Evolutionary conservation across 2,888 invertebrate genomes (phyloP).

Genomic region (Eristalinus sepulchralis): DNA sequence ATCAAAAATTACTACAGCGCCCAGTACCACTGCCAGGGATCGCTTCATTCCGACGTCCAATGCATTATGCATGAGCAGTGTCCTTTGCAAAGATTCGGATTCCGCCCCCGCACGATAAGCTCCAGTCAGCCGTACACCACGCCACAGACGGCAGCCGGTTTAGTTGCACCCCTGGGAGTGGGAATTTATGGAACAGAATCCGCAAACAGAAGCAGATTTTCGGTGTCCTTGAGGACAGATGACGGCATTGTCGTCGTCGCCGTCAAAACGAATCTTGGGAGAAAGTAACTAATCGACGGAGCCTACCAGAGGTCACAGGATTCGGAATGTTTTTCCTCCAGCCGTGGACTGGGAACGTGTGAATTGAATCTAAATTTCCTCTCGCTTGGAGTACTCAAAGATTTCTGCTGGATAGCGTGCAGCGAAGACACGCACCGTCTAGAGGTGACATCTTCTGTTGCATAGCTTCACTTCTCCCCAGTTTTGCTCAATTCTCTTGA

Average conservation of each 20-base stretch:
- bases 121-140: not conserved
- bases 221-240: not conserved
- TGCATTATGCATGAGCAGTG: slow-evolving; percentile 55
- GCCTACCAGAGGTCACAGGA: too few species aligned
- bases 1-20: slow-evolving; percentile 60
- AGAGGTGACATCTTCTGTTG: too few species aligned
- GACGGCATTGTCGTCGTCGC: not conserved
- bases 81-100: not conserved
- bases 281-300: too few species aligned
- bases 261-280: too few species aligned
- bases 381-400: too few species aligned
- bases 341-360: too few species aligned
- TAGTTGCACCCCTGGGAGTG: not conserved
- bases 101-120: slow-evolving; percentile 21
- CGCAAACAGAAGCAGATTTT: not conserved
- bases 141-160: not conserved
- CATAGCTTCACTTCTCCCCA: too few species aligned
- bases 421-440: too few species aligned
- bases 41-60: slow-evolving; percentile 21
- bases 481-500: too few species aligned
- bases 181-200: not conserved
- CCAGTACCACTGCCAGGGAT: slow-evolving; percentile 54
- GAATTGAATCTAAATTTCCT: too few species aligned
- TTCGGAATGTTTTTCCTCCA: too few species aligned
- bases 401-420: too few species aligned